Conservation (phyloP, 2,888 invertebrate species). For the Thelaira solivaga region DNA sequence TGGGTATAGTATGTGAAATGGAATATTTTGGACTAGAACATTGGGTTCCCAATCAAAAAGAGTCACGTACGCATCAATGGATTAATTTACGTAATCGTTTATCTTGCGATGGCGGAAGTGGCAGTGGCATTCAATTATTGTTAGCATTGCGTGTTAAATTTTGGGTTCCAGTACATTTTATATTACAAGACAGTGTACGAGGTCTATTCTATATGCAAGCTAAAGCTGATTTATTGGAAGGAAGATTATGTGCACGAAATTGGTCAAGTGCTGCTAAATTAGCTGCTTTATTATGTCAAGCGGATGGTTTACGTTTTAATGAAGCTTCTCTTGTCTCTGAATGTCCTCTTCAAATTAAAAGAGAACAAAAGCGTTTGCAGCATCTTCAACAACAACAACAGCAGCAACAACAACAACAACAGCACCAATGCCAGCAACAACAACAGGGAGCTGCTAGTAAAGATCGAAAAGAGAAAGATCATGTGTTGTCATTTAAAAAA, state of each 20-base stretch:
- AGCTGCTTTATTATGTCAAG: slow-evolving; percentile 86
- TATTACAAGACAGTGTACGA: slow-evolving; percentile 89
- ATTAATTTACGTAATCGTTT: slow-evolving; percentile 87
- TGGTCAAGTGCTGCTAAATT: slow-evolving; percentile 84
- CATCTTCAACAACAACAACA: slow-evolving; percentile 63
- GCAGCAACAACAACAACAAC: slow-evolving; percentile 51
- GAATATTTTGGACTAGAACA: slow-evolving; percentile 92
- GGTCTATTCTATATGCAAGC: slow-evolving; percentile 91
- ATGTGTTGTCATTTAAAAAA: slow-evolving; percentile 75
- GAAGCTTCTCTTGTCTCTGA: slow-evolving; percentile 71
- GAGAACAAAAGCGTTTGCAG: slow-evolving; percentile 67
- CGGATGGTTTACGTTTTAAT: slow-evolving; percentile 75
- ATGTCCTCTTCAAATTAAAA: slow-evolving; percentile 72
- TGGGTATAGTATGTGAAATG: slow-evolving; percentile 89
- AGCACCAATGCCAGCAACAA: slow-evolving; percentile 37
- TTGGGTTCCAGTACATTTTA: slow-evolving; percentile 92
- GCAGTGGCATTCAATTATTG: slow-evolving; percentile 73
- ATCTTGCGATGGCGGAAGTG: slow-evolving; percentile 72
- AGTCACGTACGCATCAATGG: slow-evolving; percentile 88
- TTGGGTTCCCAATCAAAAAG: slow-evolving; percentile 77
- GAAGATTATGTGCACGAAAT: slow-evolving; percentile 84
- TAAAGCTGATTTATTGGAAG: slow-evolving; percentile 85
- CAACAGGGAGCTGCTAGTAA: slow-evolving; percentile 61
- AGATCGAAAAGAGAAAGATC: slow-evolving; percentile 74
- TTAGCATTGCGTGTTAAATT: slow-evolving; percentile 84